A percentile compares a stretch with the other conserved stretches of the same genome.
Evolutionary conservation across 2,888 invertebrate species (phyloP).

Genomic region (Tigriopus californicus): DNA sequence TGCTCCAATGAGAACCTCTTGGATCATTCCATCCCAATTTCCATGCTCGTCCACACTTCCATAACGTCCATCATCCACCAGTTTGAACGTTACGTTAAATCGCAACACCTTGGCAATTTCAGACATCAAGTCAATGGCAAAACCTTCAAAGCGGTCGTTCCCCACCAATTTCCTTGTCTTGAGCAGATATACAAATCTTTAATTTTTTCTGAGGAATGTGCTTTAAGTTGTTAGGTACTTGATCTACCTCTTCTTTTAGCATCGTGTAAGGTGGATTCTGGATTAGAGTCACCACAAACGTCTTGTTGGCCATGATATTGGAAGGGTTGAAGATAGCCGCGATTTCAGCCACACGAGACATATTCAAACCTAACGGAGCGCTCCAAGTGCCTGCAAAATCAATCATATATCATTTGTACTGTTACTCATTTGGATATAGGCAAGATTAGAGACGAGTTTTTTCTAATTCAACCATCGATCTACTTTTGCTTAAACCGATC

Average conservation of each 20-base stretch:
- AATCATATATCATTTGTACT: too few relatives aligned
- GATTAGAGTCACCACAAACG: constrained; percentile 48
- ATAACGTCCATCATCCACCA: constrained; percentile 33
- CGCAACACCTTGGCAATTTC: constrained; percentile 28
- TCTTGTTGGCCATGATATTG: constrained; percentile 41
- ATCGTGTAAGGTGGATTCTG: constrained; percentile 33
- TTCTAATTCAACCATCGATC: too few relatives aligned
- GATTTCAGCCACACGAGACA: constrained; percentile 36
- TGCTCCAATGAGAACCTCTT: constrained; percentile 18
- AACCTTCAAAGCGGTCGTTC: constrained; percentile 28
- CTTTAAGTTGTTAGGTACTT: not conserved
- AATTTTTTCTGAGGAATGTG: too few relatives aligned
- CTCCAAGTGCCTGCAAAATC: constrained; percentile 19
- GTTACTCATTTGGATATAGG: too few relatives aligned
- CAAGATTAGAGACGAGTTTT: too few relatives aligned
- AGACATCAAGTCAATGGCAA: constrained; percentile 32
- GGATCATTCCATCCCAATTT: constrained; percentile 22
- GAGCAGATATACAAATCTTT: too few relatives aligned
- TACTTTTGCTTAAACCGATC: too few relatives aligned
- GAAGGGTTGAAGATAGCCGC: constrained; percentile 28
- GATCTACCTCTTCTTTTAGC: constrained; percentile 23
- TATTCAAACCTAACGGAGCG: not conserved
- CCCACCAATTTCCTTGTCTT: constrained; percentile 22
- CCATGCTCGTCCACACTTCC: constrained; percentile 37
- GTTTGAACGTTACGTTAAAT: constrained; percentile 30